Evolutionary conservation across 2,797 vertebrate genomes (phyloP).

Genomic region (Pipistrellus nathusii): DNA sequence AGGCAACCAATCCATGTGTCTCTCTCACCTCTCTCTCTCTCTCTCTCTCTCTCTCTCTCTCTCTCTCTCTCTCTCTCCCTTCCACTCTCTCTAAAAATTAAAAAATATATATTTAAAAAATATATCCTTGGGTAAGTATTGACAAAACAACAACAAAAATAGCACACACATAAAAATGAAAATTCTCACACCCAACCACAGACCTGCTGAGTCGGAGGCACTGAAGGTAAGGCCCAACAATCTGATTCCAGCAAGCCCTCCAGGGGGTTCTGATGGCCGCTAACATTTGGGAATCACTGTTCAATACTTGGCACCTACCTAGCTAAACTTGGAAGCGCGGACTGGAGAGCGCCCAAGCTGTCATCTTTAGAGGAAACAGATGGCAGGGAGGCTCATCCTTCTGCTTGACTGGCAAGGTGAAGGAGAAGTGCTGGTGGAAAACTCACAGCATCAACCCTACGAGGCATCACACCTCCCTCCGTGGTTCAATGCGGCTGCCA

Average conservation of each 20-base stretch:
- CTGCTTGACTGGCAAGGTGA: constrained; percentile 50
- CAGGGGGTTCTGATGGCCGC: not conserved
- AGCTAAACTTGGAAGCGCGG: constrained; percentile 40
- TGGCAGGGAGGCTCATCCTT: constrained; percentile 42
- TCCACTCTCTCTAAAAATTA: too few relatives aligned
- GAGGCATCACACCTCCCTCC: not conserved
- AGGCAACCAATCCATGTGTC: too few relatives aligned
- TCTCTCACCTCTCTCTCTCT: too few relatives aligned
- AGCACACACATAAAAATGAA: not conserved
- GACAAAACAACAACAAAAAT: too few relatives aligned
- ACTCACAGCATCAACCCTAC: not conserved
- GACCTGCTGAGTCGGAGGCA: not conserved
- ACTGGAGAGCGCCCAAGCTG: constrained; percentile 25
- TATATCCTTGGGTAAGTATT: too few relatives aligned
- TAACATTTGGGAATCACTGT: not conserved
- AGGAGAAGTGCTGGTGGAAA: not conserved
- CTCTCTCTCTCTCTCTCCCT: too few relatives aligned
- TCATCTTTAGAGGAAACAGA: constrained; percentile 59
- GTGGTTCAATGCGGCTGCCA: not conserved
- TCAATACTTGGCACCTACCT: constrained; percentile 26
- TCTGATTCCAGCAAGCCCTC: not conserved
- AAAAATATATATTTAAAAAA: too few relatives aligned
- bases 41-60: too few relatives aligned
- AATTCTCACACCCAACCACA: not conserved
- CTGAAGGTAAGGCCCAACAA: not conserved